Base-by-base conservation (phyloP, 2,113 vertebrate species). In the human (Homo sapiens) region DNA sequence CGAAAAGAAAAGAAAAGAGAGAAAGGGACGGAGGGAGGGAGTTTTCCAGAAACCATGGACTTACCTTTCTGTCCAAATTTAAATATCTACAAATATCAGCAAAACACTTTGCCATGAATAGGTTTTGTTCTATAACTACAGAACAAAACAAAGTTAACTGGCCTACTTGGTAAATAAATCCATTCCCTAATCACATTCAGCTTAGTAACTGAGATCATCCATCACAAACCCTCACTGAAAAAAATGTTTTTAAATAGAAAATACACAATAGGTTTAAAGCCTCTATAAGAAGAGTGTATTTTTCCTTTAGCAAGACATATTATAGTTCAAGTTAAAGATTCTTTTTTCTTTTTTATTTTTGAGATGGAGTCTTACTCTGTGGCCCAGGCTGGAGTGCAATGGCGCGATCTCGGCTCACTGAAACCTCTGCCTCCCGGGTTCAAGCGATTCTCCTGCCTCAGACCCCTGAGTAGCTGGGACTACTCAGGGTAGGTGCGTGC, bases 231-330 rank as follows among this genome's bases (percentile, higher is more conserved):
- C n/a, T 95, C 70, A 93, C 0, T 66, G 55, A 95, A 97, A 87
- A 83, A 61, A 48, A 27, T 90, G 57, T 70, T 96, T 93, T 88
- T 45, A 87, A 83, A 76, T n/a, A 95, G 83, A 87, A 92, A 91
- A 86, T 43, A 79, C 9, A 48, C 32, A 79, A 57, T 18, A 59
- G n/a, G 18, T 76, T 96, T 90, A 90, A 93, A 95, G 27, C 40
- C 64, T 89, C 83, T 64, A 23, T 23, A 70, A 93, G 32, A 32
- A 89, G 48, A 64, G 2, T 32, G 1, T 43, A 5, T 14, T 93
- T 89, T 78, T 79, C 30, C 78, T 93, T 84, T 66, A 83, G 11
- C 57, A 93, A 97, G 32, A 82, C 20, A 85, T 78, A 81, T 20
- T 93, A 8, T 68, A 64, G 61, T 57, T 94, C 50, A 92, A 32